phyloP scores from a whole-genome alignment of 2,888 invertebrate genomes.

The Erebia aethiops region DNA sequence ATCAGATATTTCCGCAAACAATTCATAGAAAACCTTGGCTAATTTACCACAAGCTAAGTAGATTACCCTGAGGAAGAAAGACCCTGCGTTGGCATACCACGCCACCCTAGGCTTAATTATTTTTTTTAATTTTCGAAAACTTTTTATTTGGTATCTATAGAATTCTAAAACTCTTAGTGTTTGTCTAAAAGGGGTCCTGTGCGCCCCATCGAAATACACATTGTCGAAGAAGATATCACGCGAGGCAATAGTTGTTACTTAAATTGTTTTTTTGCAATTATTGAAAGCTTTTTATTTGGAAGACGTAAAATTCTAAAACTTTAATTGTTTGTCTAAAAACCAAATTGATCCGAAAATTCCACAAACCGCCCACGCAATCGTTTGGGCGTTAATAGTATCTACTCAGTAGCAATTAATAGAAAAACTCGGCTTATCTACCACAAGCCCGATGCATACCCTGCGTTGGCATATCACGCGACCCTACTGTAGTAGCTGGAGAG shows the following conservation, averaged over 20 bases:
- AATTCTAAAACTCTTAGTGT: too few relatives aligned
- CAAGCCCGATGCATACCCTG: constrained; percentile 21
- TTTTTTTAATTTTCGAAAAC: too few relatives aligned
- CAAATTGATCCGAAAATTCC: background rate
- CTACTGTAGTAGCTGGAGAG: constrained; percentile 35
- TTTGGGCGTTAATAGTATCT: background rate
- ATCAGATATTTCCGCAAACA: background rate
- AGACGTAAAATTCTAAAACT: too few relatives aligned
- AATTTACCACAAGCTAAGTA: constrained; percentile 6
- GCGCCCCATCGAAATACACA: too few relatives aligned
- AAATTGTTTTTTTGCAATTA: too few relatives aligned
- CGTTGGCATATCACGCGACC: constrained; percentile 73
- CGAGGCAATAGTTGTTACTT: too few relatives aligned
- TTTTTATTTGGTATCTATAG: too few relatives aligned
- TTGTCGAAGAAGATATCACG: too few relatives aligned
- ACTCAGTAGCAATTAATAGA: constrained; percentile 22
- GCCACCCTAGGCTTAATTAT: constrained; percentile 50
- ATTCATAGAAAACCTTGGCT: constrained; percentile 20
- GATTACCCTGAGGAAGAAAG: background rate
- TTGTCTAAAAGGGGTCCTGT: too few relatives aligned
- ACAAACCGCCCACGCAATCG: constrained; percentile 5
- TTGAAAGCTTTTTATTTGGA: too few relatives aligned
- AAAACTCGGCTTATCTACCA: constrained; percentile 19
- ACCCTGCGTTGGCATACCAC: constrained; percentile 64
- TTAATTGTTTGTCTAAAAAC: too few relatives aligned